Percentiles rank a stretch among this genome's conserved stretches.
Conservation (phyloP, 2,888 invertebrate species). For the Tillus elongatus region DNA sequence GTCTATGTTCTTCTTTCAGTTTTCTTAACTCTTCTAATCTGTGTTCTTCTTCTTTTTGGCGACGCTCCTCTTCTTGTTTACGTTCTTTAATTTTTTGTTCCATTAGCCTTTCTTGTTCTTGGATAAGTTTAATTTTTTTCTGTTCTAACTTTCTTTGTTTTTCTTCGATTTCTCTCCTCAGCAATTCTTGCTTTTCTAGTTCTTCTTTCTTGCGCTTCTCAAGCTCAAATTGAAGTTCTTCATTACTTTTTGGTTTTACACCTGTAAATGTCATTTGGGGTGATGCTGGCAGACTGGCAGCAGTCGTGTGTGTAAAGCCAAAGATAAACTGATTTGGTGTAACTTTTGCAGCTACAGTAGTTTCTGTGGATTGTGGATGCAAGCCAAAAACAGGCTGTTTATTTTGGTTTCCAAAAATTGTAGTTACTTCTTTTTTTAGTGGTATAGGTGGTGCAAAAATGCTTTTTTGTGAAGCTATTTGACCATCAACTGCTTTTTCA, state of each 20-base stretch:
- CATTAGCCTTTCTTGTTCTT: slow-evolving; percentile 19
- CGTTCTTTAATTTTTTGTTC: slow-evolving; percentile 19
- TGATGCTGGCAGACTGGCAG: too few species aligned
- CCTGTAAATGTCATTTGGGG: too few species aligned
- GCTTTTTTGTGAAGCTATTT: not conserved
- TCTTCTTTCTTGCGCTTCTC: slow-evolving; percentile 20
- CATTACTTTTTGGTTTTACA: too few species aligned
- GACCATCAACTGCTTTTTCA: too few species aligned
- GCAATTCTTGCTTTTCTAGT: slow-evolving; percentile 20
- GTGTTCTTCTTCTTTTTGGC: slow-evolving; percentile 16
- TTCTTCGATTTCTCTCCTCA: too few species aligned
- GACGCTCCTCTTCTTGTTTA: slow-evolving; percentile 18
- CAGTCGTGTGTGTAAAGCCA: too few species aligned
- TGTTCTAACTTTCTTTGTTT: too few species aligned
- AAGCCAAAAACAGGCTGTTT: not conserved
- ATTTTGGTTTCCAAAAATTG: slow-evolving; percentile 3
- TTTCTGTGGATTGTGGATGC: not conserved
- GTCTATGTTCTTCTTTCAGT: slow-evolving; percentile 17
- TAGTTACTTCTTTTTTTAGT: not conserved
- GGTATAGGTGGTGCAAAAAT: slow-evolving; percentile 5
- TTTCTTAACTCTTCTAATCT: slow-evolving; percentile 19
- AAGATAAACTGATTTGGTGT: too few species aligned
- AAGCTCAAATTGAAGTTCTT: slow-evolving; percentile 15
- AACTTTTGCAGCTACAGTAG: too few species aligned
- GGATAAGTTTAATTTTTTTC: slow-evolving; percentile 17